These are phyloP conservation scores for Murina feae DNA, from an alignment of 2,113 vertebrate genomes.

Conservation along the genomic window DNA sequence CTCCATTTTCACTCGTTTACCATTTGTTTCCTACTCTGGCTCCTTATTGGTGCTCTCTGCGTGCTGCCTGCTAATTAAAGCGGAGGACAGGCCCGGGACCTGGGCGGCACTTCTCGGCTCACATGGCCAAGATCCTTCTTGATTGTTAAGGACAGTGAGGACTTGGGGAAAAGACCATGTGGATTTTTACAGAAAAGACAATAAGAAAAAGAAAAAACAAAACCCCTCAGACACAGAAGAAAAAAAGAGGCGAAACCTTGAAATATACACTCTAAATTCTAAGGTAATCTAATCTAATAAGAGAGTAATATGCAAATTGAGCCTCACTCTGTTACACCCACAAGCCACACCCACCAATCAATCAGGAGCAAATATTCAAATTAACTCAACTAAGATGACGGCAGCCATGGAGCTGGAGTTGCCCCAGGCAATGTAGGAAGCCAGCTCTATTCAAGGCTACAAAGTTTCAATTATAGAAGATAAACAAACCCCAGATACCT, in stretches of 20 bases:
- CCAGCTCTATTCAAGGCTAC: too few species aligned
- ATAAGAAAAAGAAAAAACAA: not conserved
- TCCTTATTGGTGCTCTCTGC: not conserved
- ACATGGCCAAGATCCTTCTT: not conserved
- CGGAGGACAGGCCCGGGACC: not conserved
- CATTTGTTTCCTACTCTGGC: not conserved
- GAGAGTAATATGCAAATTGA: too few species aligned
- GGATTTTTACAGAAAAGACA: slow-evolving; percentile 1
- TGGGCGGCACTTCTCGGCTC: not conserved
- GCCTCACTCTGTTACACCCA: too few species aligned
- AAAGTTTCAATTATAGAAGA: too few species aligned
- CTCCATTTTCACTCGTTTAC: slow-evolving; percentile 10
- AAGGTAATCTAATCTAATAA: too few species aligned
- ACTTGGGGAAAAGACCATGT: not conserved
- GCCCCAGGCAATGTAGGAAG: too few species aligned
- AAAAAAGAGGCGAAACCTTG: not conserved
- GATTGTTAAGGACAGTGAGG: not conserved
- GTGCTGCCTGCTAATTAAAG: slow-evolving; percentile 31
- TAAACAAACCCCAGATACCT: too few species aligned
- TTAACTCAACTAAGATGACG: too few species aligned
- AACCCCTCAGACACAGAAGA: not conserved
- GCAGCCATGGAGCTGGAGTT: too few species aligned
- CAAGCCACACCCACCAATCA: too few species aligned
- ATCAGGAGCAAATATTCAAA: too few species aligned
- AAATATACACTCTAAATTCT: not conserved